phyloP scores from a whole-genome alignment of 2,888 invertebrate species.

The Philaethria dido region DNA sequence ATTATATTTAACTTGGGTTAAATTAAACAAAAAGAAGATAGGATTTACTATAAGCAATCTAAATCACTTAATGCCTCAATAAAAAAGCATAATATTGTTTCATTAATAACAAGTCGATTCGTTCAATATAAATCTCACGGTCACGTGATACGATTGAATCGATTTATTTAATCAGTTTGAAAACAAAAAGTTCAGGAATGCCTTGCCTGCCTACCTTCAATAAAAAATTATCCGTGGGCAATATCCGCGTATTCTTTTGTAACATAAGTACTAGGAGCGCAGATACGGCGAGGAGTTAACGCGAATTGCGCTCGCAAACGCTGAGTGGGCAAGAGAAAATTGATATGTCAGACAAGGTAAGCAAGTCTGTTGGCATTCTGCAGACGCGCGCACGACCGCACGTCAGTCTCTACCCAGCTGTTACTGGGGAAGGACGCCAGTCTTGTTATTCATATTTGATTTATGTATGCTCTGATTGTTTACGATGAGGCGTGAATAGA shows the following conservation, averaged over 20 bases:
- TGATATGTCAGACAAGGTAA: constrained; percentile 76
- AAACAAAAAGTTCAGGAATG: constrained; percentile 22
- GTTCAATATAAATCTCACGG: constrained; percentile 11
- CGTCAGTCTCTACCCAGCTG: constrained; percentile 49
- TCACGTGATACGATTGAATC: constrained; percentile 16
- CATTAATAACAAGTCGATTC: not conserved
- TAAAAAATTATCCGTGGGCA: constrained; percentile 46
- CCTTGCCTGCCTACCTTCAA: not conserved
- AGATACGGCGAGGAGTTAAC: constrained; percentile 56
- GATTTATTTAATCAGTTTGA: constrained; percentile 14
- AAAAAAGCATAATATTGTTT: not conserved
- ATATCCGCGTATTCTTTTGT: constrained; percentile 79
- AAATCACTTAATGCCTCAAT: not conserved
- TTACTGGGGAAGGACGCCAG: constrained; percentile 44
- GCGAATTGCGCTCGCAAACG: constrained; percentile 50
- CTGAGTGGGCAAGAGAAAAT: constrained; percentile 68
- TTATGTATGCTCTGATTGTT: constrained; percentile 16
- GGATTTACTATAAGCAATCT: not conserved
- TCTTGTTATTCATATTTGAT: constrained; percentile 35
- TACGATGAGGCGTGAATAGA: constrained; percentile 21
- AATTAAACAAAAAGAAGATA: not conserved
- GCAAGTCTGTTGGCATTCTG: constrained; percentile 57
- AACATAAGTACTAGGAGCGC: constrained; percentile 77
- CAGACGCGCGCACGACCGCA: constrained; percentile 41
- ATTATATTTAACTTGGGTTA: not conserved